phyloP scores from a whole-genome alignment of 2,797 vertebrate species.

The Coregonus sp. region DNA sequence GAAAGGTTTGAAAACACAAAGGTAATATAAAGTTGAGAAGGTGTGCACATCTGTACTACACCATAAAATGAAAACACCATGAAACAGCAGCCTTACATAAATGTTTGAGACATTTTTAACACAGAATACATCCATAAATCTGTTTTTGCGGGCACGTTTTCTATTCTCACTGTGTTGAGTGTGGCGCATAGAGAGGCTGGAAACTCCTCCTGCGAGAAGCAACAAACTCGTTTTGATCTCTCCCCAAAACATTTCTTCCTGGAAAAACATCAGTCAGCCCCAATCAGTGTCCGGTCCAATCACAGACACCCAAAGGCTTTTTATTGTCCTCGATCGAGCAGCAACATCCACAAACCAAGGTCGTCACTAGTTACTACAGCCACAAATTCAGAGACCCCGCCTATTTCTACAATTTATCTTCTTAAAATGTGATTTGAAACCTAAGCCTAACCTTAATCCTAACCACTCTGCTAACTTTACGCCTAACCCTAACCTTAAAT shows the following conservation, averaged over 20 bases:
- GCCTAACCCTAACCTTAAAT: too few species aligned
- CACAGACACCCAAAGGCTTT: constrained; percentile 61
- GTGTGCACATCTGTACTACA: background rate
- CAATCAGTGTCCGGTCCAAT: constrained; percentile 76
- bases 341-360: constrained; percentile 56
- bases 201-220: constrained; percentile 30
- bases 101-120: constrained; percentile 7
- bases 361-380: too few species aligned
- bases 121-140: constrained; percentile 20
- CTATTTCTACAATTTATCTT: too few species aligned
- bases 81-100: background rate
- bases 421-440: too few species aligned
- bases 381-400: too few species aligned
- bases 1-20: constrained; percentile 32
- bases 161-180: constrained; percentile 27
- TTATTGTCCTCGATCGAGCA: constrained; percentile 57
- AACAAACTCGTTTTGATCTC: constrained; percentile 62
- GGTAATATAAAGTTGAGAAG: constrained; percentile 3
- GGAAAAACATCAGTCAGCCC: constrained; percentile 67
- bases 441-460: too few species aligned
- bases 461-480: too few species aligned
- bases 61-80: background rate
- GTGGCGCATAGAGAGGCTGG: constrained; percentile 34
- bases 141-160: constrained; percentile 30
- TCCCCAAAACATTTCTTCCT: constrained; percentile 54